Base-by-base conservation (phyloP, 2,113 vertebrate species). In the Craseonycteris thonglongyai region DNA sequence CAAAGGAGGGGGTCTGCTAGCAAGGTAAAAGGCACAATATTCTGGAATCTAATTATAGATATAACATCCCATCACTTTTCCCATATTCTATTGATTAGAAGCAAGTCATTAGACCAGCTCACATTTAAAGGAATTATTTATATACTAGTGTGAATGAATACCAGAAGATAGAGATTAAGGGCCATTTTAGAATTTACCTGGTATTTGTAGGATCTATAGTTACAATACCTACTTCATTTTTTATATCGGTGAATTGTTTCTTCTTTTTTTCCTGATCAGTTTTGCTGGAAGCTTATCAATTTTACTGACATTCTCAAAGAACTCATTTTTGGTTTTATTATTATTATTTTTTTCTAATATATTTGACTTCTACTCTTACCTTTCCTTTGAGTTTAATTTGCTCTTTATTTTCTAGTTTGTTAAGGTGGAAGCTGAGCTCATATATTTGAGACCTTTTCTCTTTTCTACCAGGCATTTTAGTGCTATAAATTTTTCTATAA, bases 301-400 rank as follows among this genome's bases (percentile, higher is more conserved):
- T 76, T 90, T 59, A 83, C 14, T 74, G 68, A 66, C 42, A 49
- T 51, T 84, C 42, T 69, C 61, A 78, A 68, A 89, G 19, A 94
- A 68, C 24, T 76, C 13, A 16, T 83, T 76, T 75, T 83, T 83
- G 1, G 26, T 94, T 94, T 89, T 15, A 35, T 47, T 83, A 15
- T 88, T 80, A 19, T 11, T 59, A 11, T 30, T 59, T 59, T 59
- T 58, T 58, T 61, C 2, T 42, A 10, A 0, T 90, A 59, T 69
- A 15, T 61, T 84, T 90, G 42, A 76, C 40, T 63, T 88, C 65
- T 80, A 9, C 22, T 66, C 14, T 68, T 71, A 16, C 15, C 45
- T 72, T 59, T 63, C 61, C 83, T 93, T 76, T 78, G 61, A 90
- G 16, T 90, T 83, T 78, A 69, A 58, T 61, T 94, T 84, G 61